Conservation (phyloP, 1,140 invertebrate species). For the Zelostemma sp. region DNA sequence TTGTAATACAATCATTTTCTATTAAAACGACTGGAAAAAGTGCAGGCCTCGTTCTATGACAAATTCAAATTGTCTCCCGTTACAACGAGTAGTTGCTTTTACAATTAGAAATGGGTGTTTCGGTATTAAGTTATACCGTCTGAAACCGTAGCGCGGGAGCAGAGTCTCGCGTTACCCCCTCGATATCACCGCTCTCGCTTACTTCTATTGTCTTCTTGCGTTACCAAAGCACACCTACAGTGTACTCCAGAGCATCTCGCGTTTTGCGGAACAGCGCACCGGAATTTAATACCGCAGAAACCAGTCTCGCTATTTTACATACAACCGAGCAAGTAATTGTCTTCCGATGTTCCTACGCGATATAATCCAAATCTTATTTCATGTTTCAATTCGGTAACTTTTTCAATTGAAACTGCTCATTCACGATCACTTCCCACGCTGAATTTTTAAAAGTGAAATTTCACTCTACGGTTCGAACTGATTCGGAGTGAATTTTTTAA, state of each 20-base stretch:
- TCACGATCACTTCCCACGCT: no score
- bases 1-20: no score
- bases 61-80: no score
- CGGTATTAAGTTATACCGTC: conserved; percentile 53
- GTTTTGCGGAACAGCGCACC: conserved; percentile 39
- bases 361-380: neutral
- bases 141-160: conserved; percentile 60
- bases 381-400: no score
- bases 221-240: no score
- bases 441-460: no score
- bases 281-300: conserved; percentile 48
- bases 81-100: conserved; percentile 10
- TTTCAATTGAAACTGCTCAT: no score
- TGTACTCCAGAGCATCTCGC: conserved; percentile 46
- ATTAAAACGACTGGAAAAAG: no score
- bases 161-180: conserved; percentile 57
- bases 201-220: conserved; percentile 61
- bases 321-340: conserved; percentile 26
- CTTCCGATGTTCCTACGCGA: no score
- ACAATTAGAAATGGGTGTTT: conserved; percentile 47
- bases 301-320: conserved; percentile 14
- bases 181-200: conserved; percentile 1
- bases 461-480: no score
- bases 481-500: no score
- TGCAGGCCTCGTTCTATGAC: no score